These are phyloP conservation scores for Henricia sp. DNA, from an alignment of 53 echinoderm and acorn worm genomes.

Conservation along the genomic window DNA sequence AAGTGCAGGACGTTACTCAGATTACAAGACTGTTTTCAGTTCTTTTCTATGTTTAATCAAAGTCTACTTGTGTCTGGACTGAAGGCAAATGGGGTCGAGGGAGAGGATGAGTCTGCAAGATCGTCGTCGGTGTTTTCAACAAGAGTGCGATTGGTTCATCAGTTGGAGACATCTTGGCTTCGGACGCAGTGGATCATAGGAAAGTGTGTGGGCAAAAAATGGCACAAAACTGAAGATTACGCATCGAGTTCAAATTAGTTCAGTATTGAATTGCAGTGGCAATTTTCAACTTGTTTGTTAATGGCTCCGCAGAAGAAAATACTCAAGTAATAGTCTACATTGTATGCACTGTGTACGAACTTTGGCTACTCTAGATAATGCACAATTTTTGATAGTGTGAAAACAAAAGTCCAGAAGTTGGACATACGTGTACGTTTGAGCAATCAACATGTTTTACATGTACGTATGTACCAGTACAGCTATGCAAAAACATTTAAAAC, in stretches of 20 bases:
- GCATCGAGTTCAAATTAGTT: constrained; percentile 11
- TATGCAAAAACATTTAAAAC: too few species aligned
- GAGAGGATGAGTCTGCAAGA: constrained; percentile 31
- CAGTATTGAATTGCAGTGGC: background rate
- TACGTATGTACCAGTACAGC: too few species aligned
- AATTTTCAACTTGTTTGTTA: too few species aligned
- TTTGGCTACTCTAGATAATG: too few species aligned
- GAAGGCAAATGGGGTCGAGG: constrained; percentile 27
- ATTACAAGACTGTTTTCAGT: constrained; percentile 46
- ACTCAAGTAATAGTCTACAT: too few species aligned
- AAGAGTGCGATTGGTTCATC: constrained; percentile 31
- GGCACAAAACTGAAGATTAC: background rate
- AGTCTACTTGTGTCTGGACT: constrained; percentile 30
- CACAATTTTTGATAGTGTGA: too few species aligned
- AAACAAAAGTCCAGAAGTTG: too few species aligned
- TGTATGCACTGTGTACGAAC: too few species aligned
- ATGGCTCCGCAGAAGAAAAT: too few species aligned
- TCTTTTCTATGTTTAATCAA: constrained; percentile 53
- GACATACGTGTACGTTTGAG: too few species aligned
- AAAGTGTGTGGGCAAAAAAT: constrained; percentile 15
- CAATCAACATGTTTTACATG: too few species aligned
- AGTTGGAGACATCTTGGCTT: constrained; percentile 16
- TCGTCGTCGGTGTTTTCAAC: constrained; percentile 38
- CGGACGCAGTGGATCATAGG: constrained; percentile 7
- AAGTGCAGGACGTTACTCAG: constrained; percentile 36